Evolutionary conservation across 2,888 invertebrate genomes (phyloP).

Genomic region (Crossocerus cetratus): DNA sequence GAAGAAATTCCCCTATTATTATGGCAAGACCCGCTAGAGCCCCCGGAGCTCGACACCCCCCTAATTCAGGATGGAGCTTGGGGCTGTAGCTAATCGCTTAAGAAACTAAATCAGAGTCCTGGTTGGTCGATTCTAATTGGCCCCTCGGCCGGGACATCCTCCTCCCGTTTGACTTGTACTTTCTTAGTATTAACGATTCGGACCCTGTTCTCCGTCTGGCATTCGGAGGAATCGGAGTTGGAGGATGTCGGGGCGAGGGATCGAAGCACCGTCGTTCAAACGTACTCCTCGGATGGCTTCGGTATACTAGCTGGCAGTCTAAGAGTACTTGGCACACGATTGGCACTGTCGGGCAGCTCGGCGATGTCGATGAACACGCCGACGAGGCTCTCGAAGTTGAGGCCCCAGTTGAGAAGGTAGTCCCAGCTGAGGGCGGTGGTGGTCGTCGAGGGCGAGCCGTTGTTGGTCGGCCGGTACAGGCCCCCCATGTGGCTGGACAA

Average conservation of each 20-base stretch:
- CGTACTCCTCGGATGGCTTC: slow-evolving; percentile 94
- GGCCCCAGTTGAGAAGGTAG: slow-evolving; percentile 96
- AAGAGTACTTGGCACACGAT: slow-evolving; percentile 85
- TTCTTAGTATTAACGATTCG: not conserved
- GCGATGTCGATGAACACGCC: slow-evolving; percentile 98
- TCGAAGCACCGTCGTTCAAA: slow-evolving; percentile 77
- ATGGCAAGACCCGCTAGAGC: slow-evolving; percentile 39
- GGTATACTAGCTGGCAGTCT: slow-evolving; percentile 88
- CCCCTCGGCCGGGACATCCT: not conserved
- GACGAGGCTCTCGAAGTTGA: slow-evolving; percentile 95
- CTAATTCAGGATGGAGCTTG: not conserved
- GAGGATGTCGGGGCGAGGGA: not conserved
- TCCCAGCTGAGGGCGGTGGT: slow-evolving; percentile 91
- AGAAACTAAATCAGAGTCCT: slow-evolving; percentile 8
- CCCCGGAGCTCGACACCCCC: not conserved
- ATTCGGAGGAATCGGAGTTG: not conserved
- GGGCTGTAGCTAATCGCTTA: slow-evolving; percentile 25
- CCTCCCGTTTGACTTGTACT: not conserved
- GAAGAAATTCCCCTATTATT: slow-evolving; percentile 24
- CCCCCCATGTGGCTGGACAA: slow-evolving; percentile 89
- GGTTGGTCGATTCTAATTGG: not conserved
- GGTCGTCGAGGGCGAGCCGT: slow-evolving; percentile 82
- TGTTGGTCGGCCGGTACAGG: slow-evolving; percentile 88
- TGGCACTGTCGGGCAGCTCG: slow-evolving; percentile 88
- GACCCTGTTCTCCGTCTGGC: not conserved